Evolutionary conservation across 2,797 vertebrate species (phyloP), one percentile per base, ranked within the genome.

Genomic region (Percopsis omiscomaycus): DNA sequence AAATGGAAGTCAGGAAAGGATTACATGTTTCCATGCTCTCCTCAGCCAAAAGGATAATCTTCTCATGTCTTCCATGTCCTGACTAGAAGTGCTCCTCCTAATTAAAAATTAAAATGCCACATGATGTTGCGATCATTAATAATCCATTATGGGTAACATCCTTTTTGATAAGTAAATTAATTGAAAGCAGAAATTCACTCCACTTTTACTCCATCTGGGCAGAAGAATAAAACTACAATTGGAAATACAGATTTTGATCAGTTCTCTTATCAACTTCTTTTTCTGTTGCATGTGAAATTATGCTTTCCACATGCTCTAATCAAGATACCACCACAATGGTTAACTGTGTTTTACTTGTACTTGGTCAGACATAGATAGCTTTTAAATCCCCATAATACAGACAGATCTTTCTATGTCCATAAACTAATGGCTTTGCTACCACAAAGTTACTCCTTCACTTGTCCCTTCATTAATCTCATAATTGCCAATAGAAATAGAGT

Each of bases 191-290:
- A 59, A 49, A 0, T 13, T 52, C 5, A 0, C 66, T 56, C 54
- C 71, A 69, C 0, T 66, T 63, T 74, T 61, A 28, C 54, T 12
- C 63, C 78, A 70, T 77, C 65, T 80, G 68, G 61, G 60, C 27
- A 83, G 55, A 65, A 55, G 55, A 66, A 71, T 66, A 60, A 15
- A 58, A 80, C 50, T 29, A 47, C 61, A 46, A 49, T 58, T 9
- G 29, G 73, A 64, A 77, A 74, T 77, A 73, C 61, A 51, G 50
- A 55, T 64, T 85, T 86, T 89, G 71, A 87, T 84, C 56, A 65
- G 15, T 57, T 75, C 55, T 44, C 57, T 44, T 37, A 44, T 66
- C 47, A 62, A 65, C 57, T 64, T 61, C 45, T 22, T 15, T 10
- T 69, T 44, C 10, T 46, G 27, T 46, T 32, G 48, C 52, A 12